A percentile compares a stretch with the other conserved stretches of the same genome.
phyloP scores from a whole-genome alignment of 37 sponge, comb jelly and placozoan species.

The Diacarnus erythraeanus region DNA sequence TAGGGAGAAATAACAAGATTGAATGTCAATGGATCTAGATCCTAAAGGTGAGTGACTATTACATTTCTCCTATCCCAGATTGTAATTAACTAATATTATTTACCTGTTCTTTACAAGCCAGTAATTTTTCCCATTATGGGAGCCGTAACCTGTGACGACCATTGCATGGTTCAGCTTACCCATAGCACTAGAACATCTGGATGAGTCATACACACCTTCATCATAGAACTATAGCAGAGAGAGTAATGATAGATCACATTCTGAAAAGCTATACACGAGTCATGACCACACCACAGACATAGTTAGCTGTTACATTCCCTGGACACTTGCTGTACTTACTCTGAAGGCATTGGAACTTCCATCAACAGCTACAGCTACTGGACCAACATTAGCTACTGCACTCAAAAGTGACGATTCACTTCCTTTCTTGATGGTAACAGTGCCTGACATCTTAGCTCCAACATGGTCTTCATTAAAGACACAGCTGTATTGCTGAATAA shows the following conservation, averaged over 20 bases:
- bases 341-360: constrained; percentile 74
- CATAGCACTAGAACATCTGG: constrained; percentile 45
- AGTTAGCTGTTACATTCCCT: neutral
- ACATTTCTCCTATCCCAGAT: too few species aligned
- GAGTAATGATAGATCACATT: neutral
- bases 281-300: neutral
- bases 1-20: too few species aligned
- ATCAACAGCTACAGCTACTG: constrained; percentile 88
- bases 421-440: constrained; percentile 39
- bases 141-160: constrained; percentile 60
- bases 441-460: constrained; percentile 70
- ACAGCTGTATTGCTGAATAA: constrained; percentile 59
- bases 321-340: constrained; percentile 16
- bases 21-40: too few species aligned
- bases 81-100: neutral
- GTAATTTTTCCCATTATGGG: constrained; percentile 26
- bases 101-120: constrained; percentile 75
- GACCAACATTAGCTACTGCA: constrained; percentile 89
- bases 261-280: neutral
- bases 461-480: constrained; percentile 36
- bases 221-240: constrained; percentile 43
- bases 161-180: constrained; percentile 56
- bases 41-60: too few species aligned
- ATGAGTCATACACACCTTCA: constrained; percentile 54
- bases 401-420: constrained; percentile 60